Base-by-base conservation (phyloP, 1,140 invertebrate genomes). In the Sycophaga agraensis region DNA sequence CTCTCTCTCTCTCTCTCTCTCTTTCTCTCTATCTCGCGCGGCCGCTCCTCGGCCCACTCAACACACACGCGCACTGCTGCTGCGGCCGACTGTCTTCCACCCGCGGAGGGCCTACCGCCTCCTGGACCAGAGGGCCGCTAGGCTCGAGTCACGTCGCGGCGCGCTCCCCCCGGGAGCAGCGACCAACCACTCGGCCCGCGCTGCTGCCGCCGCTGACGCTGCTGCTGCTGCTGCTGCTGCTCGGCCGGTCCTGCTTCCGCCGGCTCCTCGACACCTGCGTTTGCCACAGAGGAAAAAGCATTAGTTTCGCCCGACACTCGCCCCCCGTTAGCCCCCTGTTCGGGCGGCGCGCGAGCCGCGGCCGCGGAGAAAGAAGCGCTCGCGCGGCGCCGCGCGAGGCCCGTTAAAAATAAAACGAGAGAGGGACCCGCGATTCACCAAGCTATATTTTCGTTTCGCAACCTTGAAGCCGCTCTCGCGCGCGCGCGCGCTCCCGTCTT, bases 371-470 rank as follows among this genome's bases (percentile, higher is more conserved):
- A n/a, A n/a, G n/a, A n/a, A n/a, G n/a, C n/a, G n/a, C n/a, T n/a
- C n/a, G n/a, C n/a, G n/a, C n/a, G 11, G 14, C 26, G 28, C n/a
- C 2, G 24, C 26, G 45, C 14, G 14, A 48, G 28, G 24, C 35
- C n/a, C 40, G 40, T 6, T 45, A 55, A 55, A 55, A 55, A 55
- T 55, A 55, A 43, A 28, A 55, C 22, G 19, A 43, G 24, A 19
- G 34, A 43, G 24, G 2, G 22, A 35, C 9, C 12, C 1, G 4
- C 24, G 37, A 42, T 42, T 21, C 40, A 24, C 12, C 26, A 16
- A 40, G 17, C 39, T 16, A 12, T 55, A 55, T 55, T 55, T 55
- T 55, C 40, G 26, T 43, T 55, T 43, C 16, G 40, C 53, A 45
- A 55, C 53, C 40, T 55, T 55, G 40, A 55, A n/a, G 12, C n/a